Conservation (phyloP, 2,888 invertebrate species). For the Parasteatoda lunata region DNA sequence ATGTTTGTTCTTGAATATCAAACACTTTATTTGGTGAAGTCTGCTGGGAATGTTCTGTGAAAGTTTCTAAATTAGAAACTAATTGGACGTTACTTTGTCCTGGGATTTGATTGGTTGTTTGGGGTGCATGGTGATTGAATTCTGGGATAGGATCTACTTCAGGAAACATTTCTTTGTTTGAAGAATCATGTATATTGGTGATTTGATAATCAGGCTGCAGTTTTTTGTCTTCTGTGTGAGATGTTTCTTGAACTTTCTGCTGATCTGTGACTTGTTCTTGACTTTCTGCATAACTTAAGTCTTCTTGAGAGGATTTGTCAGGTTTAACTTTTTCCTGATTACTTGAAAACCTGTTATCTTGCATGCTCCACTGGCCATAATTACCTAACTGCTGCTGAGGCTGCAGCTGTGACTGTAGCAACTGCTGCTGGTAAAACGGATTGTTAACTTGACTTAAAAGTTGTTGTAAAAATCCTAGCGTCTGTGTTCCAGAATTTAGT, state of each 20-base stretch:
- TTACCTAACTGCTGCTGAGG: constrained; percentile 4
- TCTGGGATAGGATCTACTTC: too few relatives aligned
- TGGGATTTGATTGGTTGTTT: neutral
- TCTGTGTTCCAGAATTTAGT: constrained; percentile 52
- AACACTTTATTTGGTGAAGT: too few relatives aligned
- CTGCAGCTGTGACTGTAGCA: constrained; percentile 11
- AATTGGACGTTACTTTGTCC: neutral
- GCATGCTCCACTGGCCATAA: neutral
- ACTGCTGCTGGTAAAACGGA: constrained; percentile 30
- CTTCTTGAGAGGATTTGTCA: neutral
- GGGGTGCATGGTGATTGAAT: constrained; percentile 48
- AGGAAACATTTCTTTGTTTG: neutral
- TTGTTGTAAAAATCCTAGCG: constrained; percentile 47
- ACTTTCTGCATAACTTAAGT: neutral
- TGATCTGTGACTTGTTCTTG: neutral
- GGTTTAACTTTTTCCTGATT: neutral
- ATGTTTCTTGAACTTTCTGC: neutral
- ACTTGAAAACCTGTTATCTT: neutral
- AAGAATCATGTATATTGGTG: neutral
- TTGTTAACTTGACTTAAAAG: constrained; percentile 32
- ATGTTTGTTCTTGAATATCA: too few relatives aligned
- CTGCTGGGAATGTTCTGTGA: neutral
- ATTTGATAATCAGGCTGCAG: neutral
- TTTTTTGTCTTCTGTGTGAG: neutral
- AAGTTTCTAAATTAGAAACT: neutral